Conservation (phyloP, 1,140 invertebrate genomes). For the Cheumatopsyche charites region DNA sequence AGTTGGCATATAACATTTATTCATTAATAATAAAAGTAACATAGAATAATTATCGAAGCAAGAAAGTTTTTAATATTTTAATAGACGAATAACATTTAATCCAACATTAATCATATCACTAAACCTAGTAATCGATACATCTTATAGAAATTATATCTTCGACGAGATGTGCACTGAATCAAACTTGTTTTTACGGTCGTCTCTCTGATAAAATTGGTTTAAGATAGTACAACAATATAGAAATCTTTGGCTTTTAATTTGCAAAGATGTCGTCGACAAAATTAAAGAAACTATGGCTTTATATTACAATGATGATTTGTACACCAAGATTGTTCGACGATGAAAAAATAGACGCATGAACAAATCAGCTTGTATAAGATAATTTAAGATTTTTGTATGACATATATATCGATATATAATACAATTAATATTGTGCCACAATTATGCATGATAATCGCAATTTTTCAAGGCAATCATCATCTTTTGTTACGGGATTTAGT, state of each 20-base stretch:
- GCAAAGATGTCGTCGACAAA: background rate
- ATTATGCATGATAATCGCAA: constrained; percentile 46
- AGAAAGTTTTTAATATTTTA: constrained; percentile 7
- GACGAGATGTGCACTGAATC: background rate
- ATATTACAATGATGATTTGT: background rate
- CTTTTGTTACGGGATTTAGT: constrained; percentile 41
- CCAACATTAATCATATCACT: constrained; percentile 31
- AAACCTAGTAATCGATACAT: constrained; percentile 23
- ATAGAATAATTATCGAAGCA: constrained; percentile 8
- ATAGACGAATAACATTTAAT: constrained; percentile 28
- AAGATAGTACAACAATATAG: too few species aligned
- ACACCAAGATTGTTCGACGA: too few species aligned
- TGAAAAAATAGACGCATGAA: constrained; percentile 25
- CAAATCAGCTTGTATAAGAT: constrained; percentile 44
- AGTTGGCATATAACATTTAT: background rate
- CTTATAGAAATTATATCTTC: background rate
- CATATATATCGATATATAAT: constrained; percentile 39
- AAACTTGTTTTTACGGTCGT: constrained; percentile 4
- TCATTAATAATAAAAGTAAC: background rate
- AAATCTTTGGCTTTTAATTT: too few species aligned
- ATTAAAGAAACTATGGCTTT: background rate
- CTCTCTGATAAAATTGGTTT: background rate
- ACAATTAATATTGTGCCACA: constrained; percentile 47
- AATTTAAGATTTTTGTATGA: constrained; percentile 48
- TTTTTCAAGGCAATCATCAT: constrained; percentile 45